Evolutionary conservation across 2,113 vertebrate genomes (phyloP), one percentile per base, ranked within the genome.

Genomic region (Bubo blakistoni): DNA sequence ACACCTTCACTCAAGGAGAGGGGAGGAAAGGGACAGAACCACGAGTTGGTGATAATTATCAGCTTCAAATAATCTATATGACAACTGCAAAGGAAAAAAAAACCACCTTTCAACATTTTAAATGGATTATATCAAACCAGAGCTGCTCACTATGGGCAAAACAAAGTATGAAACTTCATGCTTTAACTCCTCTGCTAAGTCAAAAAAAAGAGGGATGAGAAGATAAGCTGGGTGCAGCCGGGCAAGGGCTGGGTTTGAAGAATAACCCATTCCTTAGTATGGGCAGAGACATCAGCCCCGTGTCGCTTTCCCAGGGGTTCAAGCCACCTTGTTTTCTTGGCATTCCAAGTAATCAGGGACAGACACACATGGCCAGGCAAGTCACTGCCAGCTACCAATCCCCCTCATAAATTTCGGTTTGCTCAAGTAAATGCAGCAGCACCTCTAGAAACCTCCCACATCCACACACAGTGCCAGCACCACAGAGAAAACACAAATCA

Each of bases 271-370:
- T 59, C 36, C 36, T 27, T 40, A 15, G 9, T 3, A 12, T 8
- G 1, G 27, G 59, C 15, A 79, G 52, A 62, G 47, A 20, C 13
- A 42, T 51, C 36, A 62, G 55, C 22, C 32, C 40, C 3, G 0
- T 3, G 19, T 17, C 61, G 55, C 67, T 54, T 55, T 17, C 52
- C 52, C 74, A 42, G 27, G 32, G 11, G 6, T 51, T 51, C 22
- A 67, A 62, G 47, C 9, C 61, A 69, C 19, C 47, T 74, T 15
- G 18, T 57, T 34, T 44, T 25, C 47, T 15, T 13, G 42, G 61
- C 36, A 7, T 30, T 15, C 21, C 22, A 27, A 38, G 7, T 26
- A 6, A 44, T 3, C 1, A 0, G 0, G 13, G 22, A 65, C n/a
- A 54, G 71, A 22, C 42, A 36, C 11, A 11, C 58, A 2, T 2